Evolutionary conservation across 1,140 invertebrate species (phyloP).

Genomic region (Yoshiicerus persimilis): DNA sequence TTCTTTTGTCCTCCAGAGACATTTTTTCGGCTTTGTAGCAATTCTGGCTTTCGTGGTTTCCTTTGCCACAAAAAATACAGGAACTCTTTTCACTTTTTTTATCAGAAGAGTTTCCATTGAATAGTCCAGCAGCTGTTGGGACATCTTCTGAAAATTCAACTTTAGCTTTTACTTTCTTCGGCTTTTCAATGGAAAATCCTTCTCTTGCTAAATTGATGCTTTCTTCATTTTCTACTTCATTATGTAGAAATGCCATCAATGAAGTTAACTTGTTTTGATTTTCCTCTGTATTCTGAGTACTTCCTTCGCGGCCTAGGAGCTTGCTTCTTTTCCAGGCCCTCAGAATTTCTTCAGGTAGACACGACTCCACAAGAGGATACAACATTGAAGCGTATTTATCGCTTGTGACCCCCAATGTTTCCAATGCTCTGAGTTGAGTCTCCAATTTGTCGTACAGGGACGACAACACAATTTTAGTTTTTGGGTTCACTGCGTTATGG

Average conservation of each 20-base stretch:
- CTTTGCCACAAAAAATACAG: background rate
- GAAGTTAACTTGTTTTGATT: background rate
- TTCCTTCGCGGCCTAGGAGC: background rate
- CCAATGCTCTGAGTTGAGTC: constrained; percentile 50
- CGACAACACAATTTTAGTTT: background rate
- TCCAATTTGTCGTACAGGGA: constrained; percentile 46
- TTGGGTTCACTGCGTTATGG: background rate
- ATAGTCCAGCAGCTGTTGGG: background rate
- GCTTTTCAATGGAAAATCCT: background rate
- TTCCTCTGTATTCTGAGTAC: too few relatives aligned
- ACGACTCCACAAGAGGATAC: constrained; percentile 53
- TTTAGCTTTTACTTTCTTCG: background rate
- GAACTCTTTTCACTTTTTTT: background rate
- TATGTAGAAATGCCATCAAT: constrained; percentile 49
- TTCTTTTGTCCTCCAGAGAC: background rate
- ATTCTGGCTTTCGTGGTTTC: background rate
- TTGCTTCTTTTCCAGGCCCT: constrained; percentile 49
- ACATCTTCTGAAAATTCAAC: background rate
- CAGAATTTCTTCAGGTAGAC: constrained; percentile 46
- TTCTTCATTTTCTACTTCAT: constrained; percentile 50
- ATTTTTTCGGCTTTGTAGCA: background rate
- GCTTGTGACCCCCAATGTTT: constrained; percentile 52
- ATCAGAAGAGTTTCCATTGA: background rate
- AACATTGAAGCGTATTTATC: constrained; percentile 53
- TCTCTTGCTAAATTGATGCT: constrained; percentile 43